phyloP scores from a whole-genome alignment of 1,140 invertebrate species.

The Homarus americanus region DNA sequence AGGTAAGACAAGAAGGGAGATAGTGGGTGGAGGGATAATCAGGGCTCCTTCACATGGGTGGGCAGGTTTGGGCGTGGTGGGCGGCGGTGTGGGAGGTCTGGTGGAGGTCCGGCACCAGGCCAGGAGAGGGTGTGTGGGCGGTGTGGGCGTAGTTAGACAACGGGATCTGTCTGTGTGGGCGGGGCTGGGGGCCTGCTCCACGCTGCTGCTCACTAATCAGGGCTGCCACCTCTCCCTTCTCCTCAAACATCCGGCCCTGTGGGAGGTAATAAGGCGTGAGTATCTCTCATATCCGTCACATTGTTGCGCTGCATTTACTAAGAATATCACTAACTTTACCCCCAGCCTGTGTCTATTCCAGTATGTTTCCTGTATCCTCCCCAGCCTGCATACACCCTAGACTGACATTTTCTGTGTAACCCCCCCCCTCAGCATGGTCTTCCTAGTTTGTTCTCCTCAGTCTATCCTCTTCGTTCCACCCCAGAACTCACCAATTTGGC shows the following conservation, averaged over 20 bases:
- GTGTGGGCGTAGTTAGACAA: conserved; percentile 1
- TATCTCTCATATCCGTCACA: no score
- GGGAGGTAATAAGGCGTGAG: background rate
- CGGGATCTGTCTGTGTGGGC: conserved; percentile 52
- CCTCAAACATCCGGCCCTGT: conserved; percentile 73
- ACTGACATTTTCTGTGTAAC: no score
- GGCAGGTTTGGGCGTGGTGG: background rate
- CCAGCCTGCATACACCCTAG: no score
- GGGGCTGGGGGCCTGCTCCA: conserved; percentile 73
- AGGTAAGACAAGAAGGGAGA: background rate
- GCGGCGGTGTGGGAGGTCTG: background rate
- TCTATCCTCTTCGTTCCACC: no score
- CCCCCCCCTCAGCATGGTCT: no score
- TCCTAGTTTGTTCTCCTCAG: no score
- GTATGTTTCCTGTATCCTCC: no score
- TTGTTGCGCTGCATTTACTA: no score
- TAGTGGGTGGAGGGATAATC: background rate
- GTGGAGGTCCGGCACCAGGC: background rate
- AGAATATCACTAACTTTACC: no score
- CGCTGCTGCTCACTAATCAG: conserved; percentile 74
- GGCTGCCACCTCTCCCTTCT: conserved; percentile 72
- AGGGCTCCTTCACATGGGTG: background rate
- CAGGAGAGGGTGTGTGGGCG: conserved; percentile 5
- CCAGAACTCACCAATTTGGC: no score
- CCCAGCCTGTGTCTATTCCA: no score